Base-by-base conservation (phyloP, 2,797 vertebrate genomes). In the Pygocentrus nattereri region DNA sequence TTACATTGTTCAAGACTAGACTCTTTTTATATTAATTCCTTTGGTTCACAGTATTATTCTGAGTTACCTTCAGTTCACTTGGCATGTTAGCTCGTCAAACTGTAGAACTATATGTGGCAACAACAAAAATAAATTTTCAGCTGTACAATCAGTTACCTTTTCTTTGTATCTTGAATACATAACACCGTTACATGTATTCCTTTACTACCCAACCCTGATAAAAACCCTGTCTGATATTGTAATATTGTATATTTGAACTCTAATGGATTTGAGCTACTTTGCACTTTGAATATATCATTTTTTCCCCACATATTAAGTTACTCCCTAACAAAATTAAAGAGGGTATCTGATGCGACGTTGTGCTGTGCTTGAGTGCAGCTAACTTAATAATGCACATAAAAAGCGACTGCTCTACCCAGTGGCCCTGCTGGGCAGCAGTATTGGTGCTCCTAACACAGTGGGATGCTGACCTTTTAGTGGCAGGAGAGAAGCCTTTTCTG, bases 381-480 rank as follows among this genome's bases (percentile, higher is more conserved):
- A n/a, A 56, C 27, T 19, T 72, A 52, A 59, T 69, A 30, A 47
- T 71, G 54, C 54, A 61, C 25, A 61, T 70, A n/a, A 71, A 41
- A 61, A 61, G 54, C 49, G 77, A n/a, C 68, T 62, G 56, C 16
- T 71, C 49, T 50, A 64, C 70, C 59, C 56, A 52, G 47, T 8
- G 27, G 11, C 4, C 50, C 70, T 72, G 68, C 41, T 50, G 68
- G 41, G 62, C 52, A 58, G 65, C 74, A 49, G 41, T 38, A 62
- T 27, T 41, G 34, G 62, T 1, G 16, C 64, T 75, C 13, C 50
- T 23, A 8, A 27, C 70, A 34, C 67, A 67, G 73, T 56, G 50
- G 41, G 18, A 67, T 56, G 27, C 54, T 74, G 76, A 83, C 64
- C 78, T 80, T 84, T 80, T 41, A 62, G 62, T 70, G 71, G n/a